Conservation (phyloP, 2,888 invertebrate genomes). For the Cerastis leucographa region DNA sequence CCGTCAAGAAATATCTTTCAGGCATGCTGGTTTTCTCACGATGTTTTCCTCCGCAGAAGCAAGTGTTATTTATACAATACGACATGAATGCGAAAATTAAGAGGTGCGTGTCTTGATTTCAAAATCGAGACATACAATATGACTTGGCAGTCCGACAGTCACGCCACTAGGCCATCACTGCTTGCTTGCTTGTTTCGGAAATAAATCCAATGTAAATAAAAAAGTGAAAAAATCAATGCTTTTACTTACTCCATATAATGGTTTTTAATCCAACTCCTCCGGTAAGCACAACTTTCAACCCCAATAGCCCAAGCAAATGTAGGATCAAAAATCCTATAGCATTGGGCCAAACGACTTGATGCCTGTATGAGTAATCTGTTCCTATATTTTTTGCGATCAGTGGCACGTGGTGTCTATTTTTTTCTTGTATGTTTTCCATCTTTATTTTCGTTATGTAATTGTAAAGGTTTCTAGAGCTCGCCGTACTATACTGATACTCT, state of each 20-base stretch:
- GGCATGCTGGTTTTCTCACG: too few relatives aligned
- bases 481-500: background rate
- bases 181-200: too few relatives aligned
- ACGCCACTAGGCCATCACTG: too few relatives aligned
- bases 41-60: too few relatives aligned
- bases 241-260: slow-evolving; percentile 62
- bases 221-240: background rate
- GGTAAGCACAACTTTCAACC: slow-evolving; percentile 74
- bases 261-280: slow-evolving; percentile 60
- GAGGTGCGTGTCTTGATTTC: too few relatives aligned
- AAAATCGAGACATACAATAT: too few relatives aligned
- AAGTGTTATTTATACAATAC: too few relatives aligned
- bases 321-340: slow-evolving; percentile 90
- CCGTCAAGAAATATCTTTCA: too few relatives aligned
- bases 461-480: background rate
- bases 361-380: slow-evolving; percentile 80
- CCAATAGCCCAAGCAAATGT: slow-evolving; percentile 87
- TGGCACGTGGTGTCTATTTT: background rate
- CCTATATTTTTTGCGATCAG: slow-evolving; percentile 48
- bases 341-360: slow-evolving; percentile 92
- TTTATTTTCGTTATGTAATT: background rate
- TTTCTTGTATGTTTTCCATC: slow-evolving; percentile 92
- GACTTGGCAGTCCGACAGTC: too few relatives aligned
- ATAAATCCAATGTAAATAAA: background rate
- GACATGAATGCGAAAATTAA: too few relatives aligned